Percentiles rank a stretch among this genome's conserved stretches.
Conservation (phyloP, 2,113 vertebrate species). For the Aramus guarauna region DNA sequence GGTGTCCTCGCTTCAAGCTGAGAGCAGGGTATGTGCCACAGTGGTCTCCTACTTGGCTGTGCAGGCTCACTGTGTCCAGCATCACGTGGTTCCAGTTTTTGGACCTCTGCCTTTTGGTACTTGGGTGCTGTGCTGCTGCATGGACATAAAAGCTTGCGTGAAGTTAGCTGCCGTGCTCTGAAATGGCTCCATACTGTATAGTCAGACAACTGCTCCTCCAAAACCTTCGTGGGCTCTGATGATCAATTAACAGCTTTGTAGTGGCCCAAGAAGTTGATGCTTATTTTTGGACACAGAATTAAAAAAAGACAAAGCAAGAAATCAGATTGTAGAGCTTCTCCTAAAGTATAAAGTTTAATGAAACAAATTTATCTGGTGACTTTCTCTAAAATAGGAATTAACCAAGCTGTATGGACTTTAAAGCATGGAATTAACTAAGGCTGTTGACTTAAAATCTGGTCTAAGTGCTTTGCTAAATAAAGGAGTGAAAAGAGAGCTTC, state of each 20-base stretch:
- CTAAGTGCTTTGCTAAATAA: background rate
- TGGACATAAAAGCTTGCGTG: background rate
- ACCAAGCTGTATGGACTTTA: background rate
- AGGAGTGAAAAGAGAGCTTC: background rate
- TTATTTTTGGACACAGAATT: background rate
- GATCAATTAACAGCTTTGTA: background rate
- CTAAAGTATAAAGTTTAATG: background rate
- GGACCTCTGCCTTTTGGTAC: background rate
- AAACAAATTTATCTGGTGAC: background rate
- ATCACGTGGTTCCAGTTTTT: rapidly evolving
- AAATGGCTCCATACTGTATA: rapidly evolving
- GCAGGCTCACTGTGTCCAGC: background rate
- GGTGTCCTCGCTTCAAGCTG: rapidly evolving
- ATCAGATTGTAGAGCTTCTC: background rate
- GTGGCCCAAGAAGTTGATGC: background rate
- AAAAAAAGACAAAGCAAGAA: no score
- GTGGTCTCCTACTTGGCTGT: rapidly evolving
- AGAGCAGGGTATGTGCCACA: background rate
- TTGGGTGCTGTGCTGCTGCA: background rate
- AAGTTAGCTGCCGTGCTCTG: background rate
- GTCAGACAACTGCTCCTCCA: background rate
- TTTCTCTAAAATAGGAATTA: background rate
- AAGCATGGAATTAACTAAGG: background rate
- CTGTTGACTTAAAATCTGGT: background rate
- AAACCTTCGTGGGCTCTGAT: background rate